Conservation (phyloP, 2,888 invertebrate species). For the Cepaea hortensis region DNA sequence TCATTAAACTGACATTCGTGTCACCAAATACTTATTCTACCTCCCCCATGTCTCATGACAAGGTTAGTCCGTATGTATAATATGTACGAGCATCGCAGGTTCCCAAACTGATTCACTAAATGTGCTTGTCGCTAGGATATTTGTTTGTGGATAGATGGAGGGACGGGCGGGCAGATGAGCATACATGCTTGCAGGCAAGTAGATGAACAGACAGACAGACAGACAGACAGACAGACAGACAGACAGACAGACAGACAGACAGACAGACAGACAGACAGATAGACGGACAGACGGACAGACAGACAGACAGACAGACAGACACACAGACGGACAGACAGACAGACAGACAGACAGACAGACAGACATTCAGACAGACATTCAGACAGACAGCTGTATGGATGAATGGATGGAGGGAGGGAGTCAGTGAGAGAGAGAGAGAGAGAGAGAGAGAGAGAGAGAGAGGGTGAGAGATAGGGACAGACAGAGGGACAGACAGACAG, state of each 20-base stretch:
- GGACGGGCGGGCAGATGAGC: not conserved
- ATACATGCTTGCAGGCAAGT: not conserved
- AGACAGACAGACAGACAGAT: not conserved
- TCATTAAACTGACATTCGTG: too few relatives aligned
- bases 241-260: not conserved
- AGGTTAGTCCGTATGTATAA: too few relatives aligned
- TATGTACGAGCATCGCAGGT: too few relatives aligned
- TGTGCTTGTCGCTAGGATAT: too few relatives aligned
- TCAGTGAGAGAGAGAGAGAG: not conserved
- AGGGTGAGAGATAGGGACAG: not conserved
- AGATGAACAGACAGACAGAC: not conserved
- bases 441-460: conserved; percentile 6
- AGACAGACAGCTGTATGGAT: not conserved
- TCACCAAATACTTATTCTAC: too few relatives aligned
- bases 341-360: not conserved
- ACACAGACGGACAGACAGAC: not conserved
- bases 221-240: not conserved
- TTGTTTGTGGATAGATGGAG: not conserved
- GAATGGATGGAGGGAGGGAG: too few relatives aligned
- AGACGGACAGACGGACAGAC: not conserved
- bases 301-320: not conserved
- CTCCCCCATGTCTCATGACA: too few relatives aligned
- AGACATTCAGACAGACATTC: not conserved
- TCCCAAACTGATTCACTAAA: too few relatives aligned
- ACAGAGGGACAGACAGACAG: not conserved